Conservation (phyloP, 2,888 invertebrate genomes). For the Seira sanloemensis region DNA sequence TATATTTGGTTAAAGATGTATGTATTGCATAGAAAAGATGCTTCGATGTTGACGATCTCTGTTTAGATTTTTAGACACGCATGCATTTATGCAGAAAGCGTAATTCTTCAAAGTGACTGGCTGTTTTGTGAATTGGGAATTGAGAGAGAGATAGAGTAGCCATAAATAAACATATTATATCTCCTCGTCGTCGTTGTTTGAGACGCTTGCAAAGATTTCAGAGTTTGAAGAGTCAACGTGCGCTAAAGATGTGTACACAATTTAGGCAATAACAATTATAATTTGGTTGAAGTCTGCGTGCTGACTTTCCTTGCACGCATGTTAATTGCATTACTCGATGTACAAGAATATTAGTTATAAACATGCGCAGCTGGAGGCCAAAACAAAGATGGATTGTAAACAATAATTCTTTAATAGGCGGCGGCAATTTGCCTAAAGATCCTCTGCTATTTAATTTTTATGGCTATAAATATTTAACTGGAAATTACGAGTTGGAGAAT, state of each 20-base stretch:
- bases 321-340: background rate
- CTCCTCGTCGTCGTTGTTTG: background rate
- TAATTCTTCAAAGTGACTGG: slow-evolving; percentile 42
- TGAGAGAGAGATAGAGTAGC: background rate
- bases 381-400: background rate
- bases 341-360: too few species aligned
- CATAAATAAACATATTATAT: background rate
- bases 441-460: too few species aligned
- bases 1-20: too few species aligned
- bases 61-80: background rate
- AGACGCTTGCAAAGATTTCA: background rate
- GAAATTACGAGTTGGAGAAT: background rate
- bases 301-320: background rate
- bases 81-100: background rate
- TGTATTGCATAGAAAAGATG: too few species aligned
- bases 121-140: slow-evolving; percentile 37
- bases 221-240: background rate
- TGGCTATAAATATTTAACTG: too few species aligned
- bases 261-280: too few species aligned
- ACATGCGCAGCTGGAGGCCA: background rate
- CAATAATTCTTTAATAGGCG: background rate
- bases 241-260: background rate
- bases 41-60: background rate
- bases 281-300: background rate
- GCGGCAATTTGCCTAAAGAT: background rate